phyloP scores from a whole-genome alignment of 2,797 vertebrate species.

The Sternarchorhynchus goeldii region DNA sequence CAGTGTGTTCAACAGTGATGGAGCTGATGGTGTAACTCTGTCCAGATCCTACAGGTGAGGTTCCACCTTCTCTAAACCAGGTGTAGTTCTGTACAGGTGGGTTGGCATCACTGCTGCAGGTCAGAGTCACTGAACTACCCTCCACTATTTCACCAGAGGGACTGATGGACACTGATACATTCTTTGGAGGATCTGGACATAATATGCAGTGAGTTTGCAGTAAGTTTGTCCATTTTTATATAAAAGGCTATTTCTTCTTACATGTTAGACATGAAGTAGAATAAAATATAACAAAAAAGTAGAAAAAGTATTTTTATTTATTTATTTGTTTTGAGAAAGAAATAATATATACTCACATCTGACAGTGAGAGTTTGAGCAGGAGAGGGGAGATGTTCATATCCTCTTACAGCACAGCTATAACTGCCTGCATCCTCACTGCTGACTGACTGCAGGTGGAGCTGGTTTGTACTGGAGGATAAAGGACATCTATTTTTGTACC shows the following conservation, averaged over 20 bases:
- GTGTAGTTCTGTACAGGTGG: background rate
- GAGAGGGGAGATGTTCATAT: constrained; percentile 1
- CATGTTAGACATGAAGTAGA: too few species aligned
- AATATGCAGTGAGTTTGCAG: background rate
- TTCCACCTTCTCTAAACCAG: constrained; percentile 8
- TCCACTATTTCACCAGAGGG: constrained; percentile 14
- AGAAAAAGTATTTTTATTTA: too few species aligned
- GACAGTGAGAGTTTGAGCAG: background rate
- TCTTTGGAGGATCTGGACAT: constrained; percentile 14
- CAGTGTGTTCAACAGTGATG: background rate
- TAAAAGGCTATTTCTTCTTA: too few species aligned
- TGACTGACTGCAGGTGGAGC: background rate
- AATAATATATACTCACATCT: constrained; percentile 24
- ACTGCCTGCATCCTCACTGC: background rate
- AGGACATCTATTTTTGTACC: constrained; percentile 6
- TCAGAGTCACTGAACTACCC: constrained; percentile 10
- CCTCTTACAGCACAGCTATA: constrained; percentile 31
- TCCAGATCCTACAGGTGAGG: background rate
- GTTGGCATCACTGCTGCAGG: background rate
- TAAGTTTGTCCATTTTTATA: too few species aligned
- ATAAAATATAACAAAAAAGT: too few species aligned
- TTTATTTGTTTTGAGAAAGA: too few species aligned
- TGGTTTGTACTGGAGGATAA: background rate
- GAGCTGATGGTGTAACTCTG: background rate
- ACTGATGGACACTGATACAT: background rate